Percentiles rank a stretch among this genome's conserved stretches.
phyloP scores from a whole-genome alignment of 2,113 vertebrate species.

The Cyprinodon tularosa region DNA sequence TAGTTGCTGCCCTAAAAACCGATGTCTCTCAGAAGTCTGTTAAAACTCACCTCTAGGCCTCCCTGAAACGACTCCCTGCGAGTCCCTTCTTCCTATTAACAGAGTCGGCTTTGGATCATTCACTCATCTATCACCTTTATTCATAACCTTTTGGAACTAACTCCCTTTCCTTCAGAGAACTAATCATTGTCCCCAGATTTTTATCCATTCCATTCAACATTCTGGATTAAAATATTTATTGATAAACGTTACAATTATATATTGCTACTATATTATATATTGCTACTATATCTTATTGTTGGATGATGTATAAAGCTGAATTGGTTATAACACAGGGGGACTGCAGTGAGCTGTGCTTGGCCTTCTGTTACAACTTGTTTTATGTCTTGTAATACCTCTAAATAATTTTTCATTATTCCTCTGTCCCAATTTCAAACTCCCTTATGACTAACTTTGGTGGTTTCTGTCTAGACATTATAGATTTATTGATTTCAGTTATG shows the following conservation, averaged over 20 bases:
- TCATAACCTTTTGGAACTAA: too few species aligned
- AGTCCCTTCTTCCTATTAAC: too few species aligned
- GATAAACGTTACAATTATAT: background rate
- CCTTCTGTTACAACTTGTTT: background rate
- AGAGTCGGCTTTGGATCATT: too few species aligned
- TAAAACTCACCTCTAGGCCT: too few species aligned
- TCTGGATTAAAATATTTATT: background rate
- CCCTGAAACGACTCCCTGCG: too few species aligned
- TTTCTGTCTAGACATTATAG: background rate
- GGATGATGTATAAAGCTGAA: background rate
- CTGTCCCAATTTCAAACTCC: background rate
- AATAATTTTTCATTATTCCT: background rate
- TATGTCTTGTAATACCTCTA: background rate
- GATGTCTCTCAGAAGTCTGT: too few species aligned
- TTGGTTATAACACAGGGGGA: background rate
- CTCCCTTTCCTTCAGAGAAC: too few species aligned
- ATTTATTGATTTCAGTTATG: slow-evolving; percentile 5
- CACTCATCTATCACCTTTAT: too few species aligned
- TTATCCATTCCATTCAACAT: background rate
- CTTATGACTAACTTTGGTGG: background rate
- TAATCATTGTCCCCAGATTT: background rate
- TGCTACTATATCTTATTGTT: background rate
- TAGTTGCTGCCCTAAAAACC: too few species aligned
- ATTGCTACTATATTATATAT: background rate
- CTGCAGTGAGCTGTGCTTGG: background rate